A percentile compares a stretch with the other conserved stretches of the same genome.
These are phyloP conservation scores for Cavia aperea DNA, from an alignment of 2,113 vertebrate species.

Conservation along the genomic window DNA sequence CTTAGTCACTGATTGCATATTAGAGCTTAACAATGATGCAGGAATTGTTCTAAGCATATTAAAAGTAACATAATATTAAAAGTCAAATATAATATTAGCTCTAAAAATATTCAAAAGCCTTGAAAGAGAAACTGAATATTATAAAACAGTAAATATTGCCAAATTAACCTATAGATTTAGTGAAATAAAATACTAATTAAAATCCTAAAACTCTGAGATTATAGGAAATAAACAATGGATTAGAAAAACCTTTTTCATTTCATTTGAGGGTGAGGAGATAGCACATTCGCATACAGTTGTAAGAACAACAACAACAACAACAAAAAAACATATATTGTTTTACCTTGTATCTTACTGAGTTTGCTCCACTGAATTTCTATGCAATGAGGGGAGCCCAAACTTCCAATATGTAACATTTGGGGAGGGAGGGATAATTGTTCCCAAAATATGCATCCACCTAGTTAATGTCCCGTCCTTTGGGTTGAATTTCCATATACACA, in stretches of 20 bases:
- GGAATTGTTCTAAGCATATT: not conserved
- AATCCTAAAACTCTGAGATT: not conserved
- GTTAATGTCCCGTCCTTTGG: too few relatives aligned
- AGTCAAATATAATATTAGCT: not conserved
- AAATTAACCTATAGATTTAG: not conserved
- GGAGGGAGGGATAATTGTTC: not conserved
- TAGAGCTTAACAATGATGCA: not conserved
- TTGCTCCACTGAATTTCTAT: not conserved
- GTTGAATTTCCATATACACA: not conserved
- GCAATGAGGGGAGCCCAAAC: not conserved
- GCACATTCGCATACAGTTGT: not conserved
- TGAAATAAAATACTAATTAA: not conserved
- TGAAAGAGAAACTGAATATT: not conserved
- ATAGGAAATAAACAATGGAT: not conserved
- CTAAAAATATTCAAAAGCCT: not conserved
- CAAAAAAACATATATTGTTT: not conserved
- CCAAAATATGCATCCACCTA: not conserved
- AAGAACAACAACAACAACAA: not conserved
- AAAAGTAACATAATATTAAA: not conserved
- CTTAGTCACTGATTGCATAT: not conserved
- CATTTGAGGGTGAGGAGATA: not conserved
- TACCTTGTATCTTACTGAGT: not conserved
- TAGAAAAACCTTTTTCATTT: not conserved
- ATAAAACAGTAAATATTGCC: not conserved
- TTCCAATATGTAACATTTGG: too few relatives aligned